These are phyloP conservation scores for Lepidurus packardi DNA, from an alignment of 1,140 invertebrate genomes.

Conservation along the genomic window DNA sequence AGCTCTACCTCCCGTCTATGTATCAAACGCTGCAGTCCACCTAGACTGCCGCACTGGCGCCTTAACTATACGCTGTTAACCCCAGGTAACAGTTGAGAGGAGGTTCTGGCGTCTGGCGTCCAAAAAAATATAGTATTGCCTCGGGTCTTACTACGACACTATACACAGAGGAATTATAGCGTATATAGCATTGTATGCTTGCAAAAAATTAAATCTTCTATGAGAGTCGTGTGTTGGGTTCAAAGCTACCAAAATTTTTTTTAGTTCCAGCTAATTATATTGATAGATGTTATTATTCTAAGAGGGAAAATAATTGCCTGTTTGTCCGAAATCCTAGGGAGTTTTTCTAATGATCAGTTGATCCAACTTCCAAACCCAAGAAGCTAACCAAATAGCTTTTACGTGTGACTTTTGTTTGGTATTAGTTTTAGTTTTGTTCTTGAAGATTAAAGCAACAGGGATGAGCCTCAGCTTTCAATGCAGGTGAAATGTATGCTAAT, in stretches of 20 bases:
- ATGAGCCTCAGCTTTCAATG: background rate
- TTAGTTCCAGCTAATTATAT: background rate
- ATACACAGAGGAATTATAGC: background rate
- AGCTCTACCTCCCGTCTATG: background rate
- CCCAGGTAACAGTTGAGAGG: slow-evolving; percentile 3
- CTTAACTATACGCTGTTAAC: background rate
- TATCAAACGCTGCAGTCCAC: background rate
- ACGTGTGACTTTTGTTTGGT: background rate
- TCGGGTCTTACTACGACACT: background rate
- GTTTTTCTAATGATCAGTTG: background rate
- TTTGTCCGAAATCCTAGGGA: background rate
- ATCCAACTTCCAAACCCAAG: background rate
- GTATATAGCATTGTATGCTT: background rate
- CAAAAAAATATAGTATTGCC: background rate
- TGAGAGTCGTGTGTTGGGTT: background rate
- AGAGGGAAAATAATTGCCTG: background rate
- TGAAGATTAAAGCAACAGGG: background rate
- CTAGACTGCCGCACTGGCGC: background rate
- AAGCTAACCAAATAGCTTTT: background rate
- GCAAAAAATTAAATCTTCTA: background rate
- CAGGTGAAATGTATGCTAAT: background rate
- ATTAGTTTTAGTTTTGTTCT: background rate
- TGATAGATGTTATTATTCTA: background rate
- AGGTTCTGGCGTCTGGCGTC: slow-evolving; percentile 6
- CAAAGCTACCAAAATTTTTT: background rate